Conservation (phyloP, 2,888 invertebrate genomes). For the Melieria picta region DNA sequence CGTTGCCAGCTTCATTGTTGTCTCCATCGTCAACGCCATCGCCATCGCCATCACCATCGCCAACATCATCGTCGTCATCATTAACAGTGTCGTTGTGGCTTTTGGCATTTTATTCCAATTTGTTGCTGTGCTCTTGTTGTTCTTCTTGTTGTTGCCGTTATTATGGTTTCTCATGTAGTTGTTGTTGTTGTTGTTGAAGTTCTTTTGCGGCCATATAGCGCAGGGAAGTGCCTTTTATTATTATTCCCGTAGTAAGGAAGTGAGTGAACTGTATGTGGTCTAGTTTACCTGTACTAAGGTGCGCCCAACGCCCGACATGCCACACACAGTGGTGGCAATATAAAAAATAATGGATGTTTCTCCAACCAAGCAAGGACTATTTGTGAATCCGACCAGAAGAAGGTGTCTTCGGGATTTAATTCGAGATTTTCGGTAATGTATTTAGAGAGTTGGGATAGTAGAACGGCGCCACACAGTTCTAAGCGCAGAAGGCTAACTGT, state of each 20-base stretch:
- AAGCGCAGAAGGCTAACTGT: constrained; percentile 21
- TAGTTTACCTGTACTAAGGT: too few species aligned
- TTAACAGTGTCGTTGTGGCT: constrained; percentile 39
- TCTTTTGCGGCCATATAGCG: background rate
- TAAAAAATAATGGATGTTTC: background rate
- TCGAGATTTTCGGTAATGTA: background rate
- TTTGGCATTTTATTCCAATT: constrained; percentile 38
- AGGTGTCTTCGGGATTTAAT: background rate
- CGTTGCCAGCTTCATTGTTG: background rate
- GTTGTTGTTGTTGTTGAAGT: background rate
- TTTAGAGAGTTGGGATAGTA: background rate
- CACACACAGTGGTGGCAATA: too few species aligned
- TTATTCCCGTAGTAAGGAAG: too few species aligned
- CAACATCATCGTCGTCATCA: constrained; percentile 33
- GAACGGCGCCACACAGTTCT: constrained; percentile 17
- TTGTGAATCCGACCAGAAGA: constrained; percentile 16
- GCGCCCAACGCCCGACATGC: too few species aligned
- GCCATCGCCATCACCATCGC: constrained; percentile 21
- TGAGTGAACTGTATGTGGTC: too few species aligned
- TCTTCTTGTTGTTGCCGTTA: background rate
- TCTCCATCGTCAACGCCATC: constrained; percentile 7
- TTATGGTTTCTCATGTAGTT: background rate
- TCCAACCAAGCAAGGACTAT: constrained; percentile 16
- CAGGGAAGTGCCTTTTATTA: too few species aligned
- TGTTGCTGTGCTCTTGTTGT: background rate